Conservation (phyloP, 35 echinoderm and acorn worm genomes). For the Lytechinus pictus region DNA sequence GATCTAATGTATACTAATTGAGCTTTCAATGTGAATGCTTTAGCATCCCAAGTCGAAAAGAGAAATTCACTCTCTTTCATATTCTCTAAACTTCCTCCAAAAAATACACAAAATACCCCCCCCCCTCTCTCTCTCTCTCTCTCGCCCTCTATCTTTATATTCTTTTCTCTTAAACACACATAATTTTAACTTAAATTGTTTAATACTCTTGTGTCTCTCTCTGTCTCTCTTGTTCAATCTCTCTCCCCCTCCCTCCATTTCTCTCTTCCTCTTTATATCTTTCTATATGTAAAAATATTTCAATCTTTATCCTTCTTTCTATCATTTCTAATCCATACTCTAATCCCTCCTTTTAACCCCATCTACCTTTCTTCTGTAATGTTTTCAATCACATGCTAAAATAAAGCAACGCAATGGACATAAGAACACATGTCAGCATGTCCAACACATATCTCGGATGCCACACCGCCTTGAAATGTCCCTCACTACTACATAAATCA, state of each 20-base stretch:
- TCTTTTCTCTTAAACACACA: too few species aligned
- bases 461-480: background rate
- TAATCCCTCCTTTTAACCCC: background rate
- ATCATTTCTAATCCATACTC: background rate
- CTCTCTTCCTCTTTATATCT: background rate
- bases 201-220: background rate
- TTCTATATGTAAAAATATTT: background rate
- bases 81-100: too few species aligned
- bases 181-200: too few species aligned
- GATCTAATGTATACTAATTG: too few species aligned
- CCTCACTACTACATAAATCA: background rate
- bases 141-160: too few species aligned
- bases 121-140: too few species aligned
- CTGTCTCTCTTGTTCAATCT: background rate
- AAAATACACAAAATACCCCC: too few species aligned
- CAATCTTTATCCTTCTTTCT: background rate
- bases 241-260: background rate
- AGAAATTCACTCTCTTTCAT: too few species aligned
- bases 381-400: background rate
- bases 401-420: background rate
- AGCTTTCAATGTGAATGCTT: too few species aligned
- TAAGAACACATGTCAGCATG: background rate
- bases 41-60: too few species aligned
- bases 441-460: background rate
- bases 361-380: background rate